A percentile compares a stretch with the other conserved stretches of the same genome.
Conservation (phyloP, 2,113 vertebrate species). For the Strigops habroptila region DNA sequence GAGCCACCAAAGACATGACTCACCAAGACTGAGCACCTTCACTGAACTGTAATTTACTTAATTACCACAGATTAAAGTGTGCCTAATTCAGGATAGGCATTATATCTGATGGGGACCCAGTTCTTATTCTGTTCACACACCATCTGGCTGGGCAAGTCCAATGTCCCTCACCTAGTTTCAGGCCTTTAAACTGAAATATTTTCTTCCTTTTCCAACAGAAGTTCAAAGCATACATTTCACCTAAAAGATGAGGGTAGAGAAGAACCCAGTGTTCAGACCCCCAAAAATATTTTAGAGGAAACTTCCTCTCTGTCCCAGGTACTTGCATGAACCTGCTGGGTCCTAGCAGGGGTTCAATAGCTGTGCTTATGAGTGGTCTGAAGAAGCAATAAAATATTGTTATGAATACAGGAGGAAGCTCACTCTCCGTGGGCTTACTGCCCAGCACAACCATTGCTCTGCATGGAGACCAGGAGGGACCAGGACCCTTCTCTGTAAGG, state of each 20-base stretch:
- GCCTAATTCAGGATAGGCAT: not conserved
- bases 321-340: not conserved
- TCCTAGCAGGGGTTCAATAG: not conserved
- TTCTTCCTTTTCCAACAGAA: not conserved
- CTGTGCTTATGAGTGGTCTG: not conserved
- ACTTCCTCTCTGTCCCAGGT: not conserved
- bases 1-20: not conserved
- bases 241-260: not conserved
- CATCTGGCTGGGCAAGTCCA: not conserved
- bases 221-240: not conserved
- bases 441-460: not conserved
- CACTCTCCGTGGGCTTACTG: not conserved
- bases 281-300: not conserved
- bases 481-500: not conserved
- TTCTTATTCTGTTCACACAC: constrained; percentile 14
- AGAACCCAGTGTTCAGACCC: not conserved
- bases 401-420: not conserved
- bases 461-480: not conserved
- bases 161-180: not conserved
- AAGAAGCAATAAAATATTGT: not conserved
- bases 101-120: not conserved
- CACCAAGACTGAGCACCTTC: not conserved
- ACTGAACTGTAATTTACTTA: constrained; percentile 14
- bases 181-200: not conserved
- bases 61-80: not conserved